Evolutionary conservation across 2,797 vertebrate genomes (phyloP).

Genomic region (Lacerta viridis): DNA sequence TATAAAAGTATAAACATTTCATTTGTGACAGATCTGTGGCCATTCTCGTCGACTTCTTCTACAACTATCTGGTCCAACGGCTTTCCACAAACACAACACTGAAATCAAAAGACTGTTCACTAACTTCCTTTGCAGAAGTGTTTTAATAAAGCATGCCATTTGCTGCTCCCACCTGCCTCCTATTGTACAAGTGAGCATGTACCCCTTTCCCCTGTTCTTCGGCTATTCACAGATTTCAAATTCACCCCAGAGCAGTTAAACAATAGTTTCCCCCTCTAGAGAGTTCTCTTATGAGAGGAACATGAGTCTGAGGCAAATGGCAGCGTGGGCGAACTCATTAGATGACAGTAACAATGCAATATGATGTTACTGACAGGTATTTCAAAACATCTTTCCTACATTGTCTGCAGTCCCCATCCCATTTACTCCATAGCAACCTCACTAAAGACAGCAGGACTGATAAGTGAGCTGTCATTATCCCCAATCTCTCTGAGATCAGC

Average conservation of each 20-base stretch:
- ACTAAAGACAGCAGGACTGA: neutral
- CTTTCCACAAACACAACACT: neutral
- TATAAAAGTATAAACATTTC: neutral
- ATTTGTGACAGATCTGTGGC: neutral
- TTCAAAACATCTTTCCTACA: constrained; percentile 3
- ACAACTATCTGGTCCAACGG: neutral
- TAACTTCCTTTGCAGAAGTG: neutral
- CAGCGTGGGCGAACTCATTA: neutral
- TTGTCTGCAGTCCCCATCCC: neutral
- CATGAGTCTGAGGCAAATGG: neutral
- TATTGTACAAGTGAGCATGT: neutral
- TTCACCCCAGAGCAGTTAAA: neutral
- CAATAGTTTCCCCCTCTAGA: neutral
- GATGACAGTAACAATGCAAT: neutral
- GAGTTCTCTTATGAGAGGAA: neutral
- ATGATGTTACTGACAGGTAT: neutral
- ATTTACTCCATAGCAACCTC: neutral
- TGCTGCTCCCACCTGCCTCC: too few relatives aligned
- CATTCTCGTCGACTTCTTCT: neutral
- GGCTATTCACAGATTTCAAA: neutral
- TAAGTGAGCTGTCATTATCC: neutral
- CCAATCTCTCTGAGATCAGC: neutral
- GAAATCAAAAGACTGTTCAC: neutral
- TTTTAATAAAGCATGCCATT: neutral
- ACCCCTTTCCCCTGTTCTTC: neutral